A percentile compares a stretch with the other conserved stretches of the same genome.
These are phyloP conservation scores for Xenus cinereus DNA, from an alignment of 2,113 vertebrate species.

Conservation along the genomic window DNA sequence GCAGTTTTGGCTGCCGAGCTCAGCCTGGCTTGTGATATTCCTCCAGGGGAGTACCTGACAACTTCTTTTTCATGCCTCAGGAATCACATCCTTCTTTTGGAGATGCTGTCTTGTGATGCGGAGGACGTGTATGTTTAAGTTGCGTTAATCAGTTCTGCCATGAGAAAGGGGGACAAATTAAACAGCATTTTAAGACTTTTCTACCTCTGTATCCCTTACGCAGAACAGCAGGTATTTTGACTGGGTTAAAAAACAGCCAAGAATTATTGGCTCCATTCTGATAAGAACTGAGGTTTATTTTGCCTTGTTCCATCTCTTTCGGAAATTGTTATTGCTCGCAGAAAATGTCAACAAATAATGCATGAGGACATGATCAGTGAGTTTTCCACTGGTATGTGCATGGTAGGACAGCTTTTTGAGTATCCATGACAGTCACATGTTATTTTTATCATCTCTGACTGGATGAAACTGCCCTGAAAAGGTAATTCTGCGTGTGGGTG, in stretches of 20 bases:
- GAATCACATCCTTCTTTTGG: neutral
- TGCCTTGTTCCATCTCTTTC: neutral
- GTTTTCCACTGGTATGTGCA: fast-evolving
- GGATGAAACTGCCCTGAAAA: neutral
- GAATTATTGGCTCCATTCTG: neutral
- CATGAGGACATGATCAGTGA: neutral
- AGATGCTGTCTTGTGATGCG: neutral
- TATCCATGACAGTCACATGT: neutral
- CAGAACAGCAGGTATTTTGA: neutral
- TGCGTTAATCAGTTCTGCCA: neutral
- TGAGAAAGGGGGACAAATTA: neutral
- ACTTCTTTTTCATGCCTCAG: neutral
- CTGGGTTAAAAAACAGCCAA: neutral
- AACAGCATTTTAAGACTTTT: neutral
- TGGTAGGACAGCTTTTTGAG: neutral
- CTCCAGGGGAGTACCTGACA: neutral
- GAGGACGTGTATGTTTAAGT: neutral
- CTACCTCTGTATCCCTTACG: neutral
- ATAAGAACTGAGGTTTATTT: neutral
- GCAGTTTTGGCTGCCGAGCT: neutral
- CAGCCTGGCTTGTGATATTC: neutral
- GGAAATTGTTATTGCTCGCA: neutral
- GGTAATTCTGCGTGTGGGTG: neutral
- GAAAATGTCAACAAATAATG: neutral
- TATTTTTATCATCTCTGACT: neutral